Conservation (phyloP, 2,888 invertebrate genomes). For the Meiosimyza platycephala region DNA sequence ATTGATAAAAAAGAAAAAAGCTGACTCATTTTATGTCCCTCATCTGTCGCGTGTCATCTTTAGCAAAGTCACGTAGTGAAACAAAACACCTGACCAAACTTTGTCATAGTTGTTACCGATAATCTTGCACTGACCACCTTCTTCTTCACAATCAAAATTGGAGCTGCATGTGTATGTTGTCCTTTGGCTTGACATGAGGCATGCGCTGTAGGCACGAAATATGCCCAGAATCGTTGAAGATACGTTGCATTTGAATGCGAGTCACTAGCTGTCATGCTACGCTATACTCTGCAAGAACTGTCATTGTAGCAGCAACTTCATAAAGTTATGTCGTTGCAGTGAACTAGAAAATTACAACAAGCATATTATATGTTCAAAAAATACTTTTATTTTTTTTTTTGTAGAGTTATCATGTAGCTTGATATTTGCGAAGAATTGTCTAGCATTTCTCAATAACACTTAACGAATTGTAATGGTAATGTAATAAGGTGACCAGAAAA, state of each 20-base stretch:
- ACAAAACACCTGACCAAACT: conserved; percentile 31
- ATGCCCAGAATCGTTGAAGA: background rate
- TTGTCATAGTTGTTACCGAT: conserved; percentile 3
- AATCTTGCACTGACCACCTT: background rate
- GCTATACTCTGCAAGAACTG: background rate
- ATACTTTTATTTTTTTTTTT: no score
- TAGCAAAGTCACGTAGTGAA: conserved; percentile 6
- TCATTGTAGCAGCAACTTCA: no score
- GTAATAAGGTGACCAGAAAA: no score
- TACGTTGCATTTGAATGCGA: conserved; percentile 4
- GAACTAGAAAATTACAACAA: no score
- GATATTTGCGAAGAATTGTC: no score
- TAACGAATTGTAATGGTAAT: no score
- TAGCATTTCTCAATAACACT: no score
- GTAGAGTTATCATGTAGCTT: no score
- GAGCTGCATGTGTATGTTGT: conserved; percentile 28
- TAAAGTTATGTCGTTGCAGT: no score
- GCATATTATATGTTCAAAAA: no score
- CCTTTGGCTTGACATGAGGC: conserved; percentile 27
- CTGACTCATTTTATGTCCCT: background rate
- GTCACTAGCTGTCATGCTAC: conserved; percentile 18
- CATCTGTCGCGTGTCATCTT: background rate
- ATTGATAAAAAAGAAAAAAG: no score
- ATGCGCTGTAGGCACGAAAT: conserved; percentile 36
- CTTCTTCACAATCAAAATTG: conserved; percentile 40